These are phyloP conservation scores for Patiria pectinifera DNA, from an alignment of 53 echinoderm and acorn worm genomes.

Conservation along the genomic window DNA sequence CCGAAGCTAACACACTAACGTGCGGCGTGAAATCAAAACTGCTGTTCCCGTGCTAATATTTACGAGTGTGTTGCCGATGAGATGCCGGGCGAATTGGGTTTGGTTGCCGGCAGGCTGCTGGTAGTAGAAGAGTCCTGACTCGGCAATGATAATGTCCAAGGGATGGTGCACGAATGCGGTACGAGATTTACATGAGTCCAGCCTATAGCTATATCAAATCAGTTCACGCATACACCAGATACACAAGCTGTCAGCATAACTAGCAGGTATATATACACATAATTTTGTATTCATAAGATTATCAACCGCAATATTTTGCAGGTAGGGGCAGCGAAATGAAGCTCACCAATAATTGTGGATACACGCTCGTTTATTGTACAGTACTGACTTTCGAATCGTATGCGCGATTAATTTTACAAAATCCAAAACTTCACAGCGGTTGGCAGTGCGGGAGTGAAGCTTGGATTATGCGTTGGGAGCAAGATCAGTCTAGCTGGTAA, in stretches of 20 bases:
- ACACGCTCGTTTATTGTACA: not conserved
- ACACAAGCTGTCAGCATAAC: not conserved
- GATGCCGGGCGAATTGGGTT: not conserved
- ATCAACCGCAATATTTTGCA: not conserved
- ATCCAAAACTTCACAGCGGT: not conserved
- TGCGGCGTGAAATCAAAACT: conserved; percentile 36
- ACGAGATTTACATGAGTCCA: conserved; percentile 31
- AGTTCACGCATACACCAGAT: not conserved
- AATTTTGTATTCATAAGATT: conserved; percentile 22
- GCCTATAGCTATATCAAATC: not conserved
- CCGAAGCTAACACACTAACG: conserved; percentile 12
- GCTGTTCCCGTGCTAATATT: conserved; percentile 24
- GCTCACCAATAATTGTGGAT: not conserved
- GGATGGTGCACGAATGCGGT: conserved; percentile 3
- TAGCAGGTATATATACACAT: not conserved
- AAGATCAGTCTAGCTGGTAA: not conserved
- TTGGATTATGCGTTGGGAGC: not conserved
- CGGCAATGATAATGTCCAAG: conserved; percentile 18
- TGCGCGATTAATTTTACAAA: not conserved
- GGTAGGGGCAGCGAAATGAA: not conserved
- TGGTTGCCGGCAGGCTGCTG: conserved; percentile 5
- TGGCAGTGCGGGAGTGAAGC: not conserved
- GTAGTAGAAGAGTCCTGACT: not conserved
- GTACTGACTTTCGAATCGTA: not conserved
- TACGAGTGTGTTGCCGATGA: conserved; percentile 8